Percentiles rank a stretch among this genome's conserved stretches.
Evolutionary conservation across 2,797 vertebrate genomes (phyloP).

Genomic region (Acanthis flammea): DNA sequence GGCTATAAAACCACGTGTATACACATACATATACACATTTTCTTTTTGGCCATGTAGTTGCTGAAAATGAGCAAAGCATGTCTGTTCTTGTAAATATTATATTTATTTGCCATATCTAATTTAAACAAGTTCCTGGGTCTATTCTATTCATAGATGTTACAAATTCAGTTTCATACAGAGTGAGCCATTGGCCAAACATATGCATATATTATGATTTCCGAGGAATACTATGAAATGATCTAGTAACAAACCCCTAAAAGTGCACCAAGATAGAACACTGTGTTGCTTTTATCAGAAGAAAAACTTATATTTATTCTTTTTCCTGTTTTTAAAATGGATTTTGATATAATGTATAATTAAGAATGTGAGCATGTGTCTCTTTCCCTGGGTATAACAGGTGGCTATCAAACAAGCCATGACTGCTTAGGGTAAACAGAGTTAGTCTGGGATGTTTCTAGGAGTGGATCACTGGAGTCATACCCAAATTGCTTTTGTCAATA

Average conservation of each 20-base stretch:
- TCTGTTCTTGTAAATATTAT: not conserved
- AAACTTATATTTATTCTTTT: not conserved
- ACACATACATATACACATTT: rapidly evolving
- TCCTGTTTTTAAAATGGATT: not conserved
- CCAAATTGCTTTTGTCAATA: not conserved
- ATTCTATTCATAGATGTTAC: not conserved
- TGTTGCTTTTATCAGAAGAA: not conserved
- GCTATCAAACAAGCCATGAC: not conserved
- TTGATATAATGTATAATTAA: not conserved
- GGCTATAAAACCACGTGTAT: rapidly evolving
- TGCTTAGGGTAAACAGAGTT: not conserved
- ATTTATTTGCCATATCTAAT: not conserved
- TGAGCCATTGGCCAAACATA: rapidly evolving
- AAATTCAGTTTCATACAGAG: not conserved
- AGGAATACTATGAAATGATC: not conserved
- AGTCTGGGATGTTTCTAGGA: not conserved
- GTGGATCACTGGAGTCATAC: not conserved
- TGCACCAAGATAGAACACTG: not conserved
- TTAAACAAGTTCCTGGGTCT: not conserved
- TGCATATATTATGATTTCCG: not conserved
- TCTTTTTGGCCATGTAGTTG: not conserved
- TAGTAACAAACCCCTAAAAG: not conserved
- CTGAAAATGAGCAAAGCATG: not conserved
- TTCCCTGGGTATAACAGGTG: rapidly evolving
- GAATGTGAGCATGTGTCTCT: rapidly evolving